These are phyloP conservation scores for Poicephalus meyeri DNA, from an alignment of 2,113 vertebrate genomes.

Conservation along the genomic window DNA sequence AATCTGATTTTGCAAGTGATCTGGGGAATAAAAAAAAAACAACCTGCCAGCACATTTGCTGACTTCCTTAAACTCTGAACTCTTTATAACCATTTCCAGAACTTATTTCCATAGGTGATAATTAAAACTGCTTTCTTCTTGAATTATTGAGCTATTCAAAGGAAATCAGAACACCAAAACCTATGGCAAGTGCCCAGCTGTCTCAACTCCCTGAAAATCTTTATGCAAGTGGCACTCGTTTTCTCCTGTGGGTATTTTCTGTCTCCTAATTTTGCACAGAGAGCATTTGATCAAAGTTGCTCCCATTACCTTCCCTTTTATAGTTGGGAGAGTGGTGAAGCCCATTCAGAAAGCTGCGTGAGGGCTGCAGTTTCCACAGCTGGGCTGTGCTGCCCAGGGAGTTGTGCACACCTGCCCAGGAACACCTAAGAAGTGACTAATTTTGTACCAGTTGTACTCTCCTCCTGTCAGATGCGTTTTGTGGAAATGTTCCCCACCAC, in stretches of 20 bases:
- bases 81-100: not conserved
- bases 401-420: too few species aligned
- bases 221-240: rapidly evolving
- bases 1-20: not conserved
- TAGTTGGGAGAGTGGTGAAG: not conserved
- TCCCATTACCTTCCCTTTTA: not conserved
- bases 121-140: not conserved
- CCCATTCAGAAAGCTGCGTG: rapidly evolving
- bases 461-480: not conserved
- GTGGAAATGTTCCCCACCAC: rapidly evolving
- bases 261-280: not conserved
- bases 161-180: not conserved
- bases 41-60: not conserved
- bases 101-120: not conserved
- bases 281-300: not conserved
- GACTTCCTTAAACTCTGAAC: not conserved
- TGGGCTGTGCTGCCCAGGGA: not conserved
- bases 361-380: not conserved
- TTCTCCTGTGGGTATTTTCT: not conserved
- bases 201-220: not conserved
- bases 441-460: not conserved
- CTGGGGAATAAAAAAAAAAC: not conserved
- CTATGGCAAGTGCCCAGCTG: rapidly evolving
- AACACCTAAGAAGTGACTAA: not conserved
- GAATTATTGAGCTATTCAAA: not conserved